Evolutionary conservation across 2,888 invertebrate species (phyloP).

Genomic region (Baccha elongata): DNA sequence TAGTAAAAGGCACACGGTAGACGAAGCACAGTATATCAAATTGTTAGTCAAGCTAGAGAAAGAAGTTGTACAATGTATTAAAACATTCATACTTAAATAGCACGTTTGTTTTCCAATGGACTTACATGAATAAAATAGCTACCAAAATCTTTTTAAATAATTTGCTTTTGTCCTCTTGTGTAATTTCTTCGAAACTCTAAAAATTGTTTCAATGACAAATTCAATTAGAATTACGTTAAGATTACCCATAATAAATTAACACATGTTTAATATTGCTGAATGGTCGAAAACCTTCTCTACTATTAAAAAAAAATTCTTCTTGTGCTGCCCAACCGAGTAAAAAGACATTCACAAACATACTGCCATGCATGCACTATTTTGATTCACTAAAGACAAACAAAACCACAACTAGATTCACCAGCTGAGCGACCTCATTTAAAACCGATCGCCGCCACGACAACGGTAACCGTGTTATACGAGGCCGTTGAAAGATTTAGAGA

Average conservation of each 20-base stretch:
- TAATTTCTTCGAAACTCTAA: background rate
- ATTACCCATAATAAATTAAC: background rate
- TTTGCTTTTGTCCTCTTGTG: no score
- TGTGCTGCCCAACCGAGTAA: conserved; percentile 31
- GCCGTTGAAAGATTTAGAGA: conserved; percentile 27
- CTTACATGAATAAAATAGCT: no score
- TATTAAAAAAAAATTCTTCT: conserved; percentile 24
- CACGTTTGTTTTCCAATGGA: no score
- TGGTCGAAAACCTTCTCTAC: conserved; percentile 53
- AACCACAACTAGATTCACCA: conserved; percentile 15
- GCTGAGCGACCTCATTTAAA: conserved; percentile 59
- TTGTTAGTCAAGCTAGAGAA: no score
- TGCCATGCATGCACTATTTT: conserved; percentile 56
- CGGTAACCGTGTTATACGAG: conserved; percentile 63
- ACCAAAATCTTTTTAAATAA: no score
- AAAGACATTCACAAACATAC: conserved; percentile 29
- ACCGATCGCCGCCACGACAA: conserved; percentile 20
- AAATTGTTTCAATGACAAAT: conserved; percentile 4
- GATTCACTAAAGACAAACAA: conserved; percentile 10
- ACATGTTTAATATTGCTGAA: conserved; percentile 37
- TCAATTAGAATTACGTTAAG: background rate
- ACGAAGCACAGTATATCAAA: no score
- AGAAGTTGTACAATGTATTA: no score
- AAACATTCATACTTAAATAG: no score
- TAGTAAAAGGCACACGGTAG: no score